Percentiles rank a stretch among this genome's conserved stretches.
phyloP scores from a whole-genome alignment of 2,888 invertebrate genomes.

The Limenitis camilla region DNA sequence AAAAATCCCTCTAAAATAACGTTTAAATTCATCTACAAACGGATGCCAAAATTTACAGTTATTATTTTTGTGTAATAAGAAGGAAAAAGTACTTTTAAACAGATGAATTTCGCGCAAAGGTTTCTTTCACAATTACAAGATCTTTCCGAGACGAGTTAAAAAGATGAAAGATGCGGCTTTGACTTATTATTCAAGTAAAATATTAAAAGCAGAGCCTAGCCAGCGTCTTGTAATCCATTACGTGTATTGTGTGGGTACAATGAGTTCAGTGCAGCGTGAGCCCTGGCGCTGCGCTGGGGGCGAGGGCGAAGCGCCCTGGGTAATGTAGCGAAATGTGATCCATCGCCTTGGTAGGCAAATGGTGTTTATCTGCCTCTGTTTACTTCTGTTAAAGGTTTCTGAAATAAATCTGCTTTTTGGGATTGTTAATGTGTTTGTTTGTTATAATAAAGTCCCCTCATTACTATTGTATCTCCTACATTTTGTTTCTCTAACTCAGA shows the following conservation, averaged over 20 bases:
- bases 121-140: not conserved
- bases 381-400: not conserved
- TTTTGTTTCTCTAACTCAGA: too few species aligned
- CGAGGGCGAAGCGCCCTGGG: conserved; percentile 10
- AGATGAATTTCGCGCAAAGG: not conserved
- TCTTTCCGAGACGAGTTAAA: not conserved
- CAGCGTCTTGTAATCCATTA: conserved; percentile 17
- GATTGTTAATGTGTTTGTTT: too few species aligned
- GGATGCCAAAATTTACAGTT: not conserved
- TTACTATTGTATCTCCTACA: too few species aligned
- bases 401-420: too few species aligned
- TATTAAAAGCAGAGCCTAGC: conserved; percentile 15
- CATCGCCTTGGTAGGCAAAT: conserved; percentile 6
- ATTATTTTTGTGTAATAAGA: not conserved
- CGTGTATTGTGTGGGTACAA: conserved; percentile 14
- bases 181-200: conserved; percentile 15
- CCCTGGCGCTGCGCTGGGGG: conserved; percentile 8
- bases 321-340: conserved; percentile 16
- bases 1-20: too few species aligned
- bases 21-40: not conserved
- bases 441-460: too few species aligned
- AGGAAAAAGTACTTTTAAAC: not conserved
- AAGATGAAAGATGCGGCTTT: conserved; percentile 5
- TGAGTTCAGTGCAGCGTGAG: conserved; percentile 15
- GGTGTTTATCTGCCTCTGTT: conserved; percentile 3